A percentile compares a stretch with the other conserved stretches of the same genome.
phyloP scores from a whole-genome alignment of 1,140 invertebrate species.

The Lasioglossum baleicum region DNA sequence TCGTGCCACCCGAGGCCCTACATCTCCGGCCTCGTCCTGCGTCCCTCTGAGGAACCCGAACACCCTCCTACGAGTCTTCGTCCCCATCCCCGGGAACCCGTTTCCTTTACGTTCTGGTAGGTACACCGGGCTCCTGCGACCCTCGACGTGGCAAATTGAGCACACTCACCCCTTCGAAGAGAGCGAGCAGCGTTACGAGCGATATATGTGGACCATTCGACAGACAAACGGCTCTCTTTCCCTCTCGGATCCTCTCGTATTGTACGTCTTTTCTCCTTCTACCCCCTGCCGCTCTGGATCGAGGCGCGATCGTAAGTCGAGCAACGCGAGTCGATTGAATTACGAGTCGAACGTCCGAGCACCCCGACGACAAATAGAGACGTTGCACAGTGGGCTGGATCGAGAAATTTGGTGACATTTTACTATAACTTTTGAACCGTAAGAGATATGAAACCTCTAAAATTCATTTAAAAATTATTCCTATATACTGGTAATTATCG shows the following conservation, averaged over 20 bases:
- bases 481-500: too few relatives aligned
- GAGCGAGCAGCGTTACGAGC: slow-evolving; percentile 67
- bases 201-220: slow-evolving; percentile 74
- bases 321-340: slow-evolving; percentile 25
- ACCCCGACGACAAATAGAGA: not conserved
- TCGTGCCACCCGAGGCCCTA: slow-evolving; percentile 77
- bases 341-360: slow-evolving; percentile 4
- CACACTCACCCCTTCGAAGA: slow-evolving; percentile 71
- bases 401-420: too few relatives aligned
- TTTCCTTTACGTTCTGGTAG: slow-evolving; percentile 57
- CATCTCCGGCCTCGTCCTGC: slow-evolving; percentile 72
- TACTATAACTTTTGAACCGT: too few relatives aligned
- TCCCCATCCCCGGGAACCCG: slow-evolving; percentile 24
- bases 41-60: slow-evolving; percentile 55
- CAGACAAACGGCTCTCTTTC: slow-evolving; percentile 71
- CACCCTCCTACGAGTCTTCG: slow-evolving; percentile 59
- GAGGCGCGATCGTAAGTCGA: slow-evolving; percentile 37
- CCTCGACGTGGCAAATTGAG: slow-evolving; percentile 78
- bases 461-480: too few relatives aligned
- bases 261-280: slow-evolving; percentile 44
- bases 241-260: slow-evolving; percentile 37
- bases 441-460: too few relatives aligned
- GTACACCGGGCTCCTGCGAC: slow-evolving; percentile 69
- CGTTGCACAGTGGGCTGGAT: too few relatives aligned
- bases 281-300: not conserved